Evolutionary conservation across 1,140 invertebrate genomes (phyloP), one percentile per base, ranked within the genome.

Genomic region (Dendroctonus ponderosae): DNA sequence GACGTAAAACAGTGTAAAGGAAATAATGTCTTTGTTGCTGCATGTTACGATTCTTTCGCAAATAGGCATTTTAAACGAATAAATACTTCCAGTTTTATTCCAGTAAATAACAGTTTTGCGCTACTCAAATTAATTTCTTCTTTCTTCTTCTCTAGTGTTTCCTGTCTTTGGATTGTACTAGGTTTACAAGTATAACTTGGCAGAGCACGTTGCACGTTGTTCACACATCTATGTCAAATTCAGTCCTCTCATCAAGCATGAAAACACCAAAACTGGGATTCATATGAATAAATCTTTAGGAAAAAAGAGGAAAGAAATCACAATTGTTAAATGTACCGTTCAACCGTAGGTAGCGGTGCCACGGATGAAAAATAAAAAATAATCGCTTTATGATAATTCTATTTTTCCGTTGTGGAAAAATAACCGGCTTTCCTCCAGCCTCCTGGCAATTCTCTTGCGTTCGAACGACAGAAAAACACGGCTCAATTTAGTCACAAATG

Each of bases 401-500:
- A 46, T 63, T 53, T 63, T 41, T 38, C 42, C 61, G 61, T 44
- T 63, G 51, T 63, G 50, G 61, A 53, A 53, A 54, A 63, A 63
- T 54, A 63, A 53, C 51, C 46, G 15, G 43, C 54, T 60, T 54
- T 42, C 15, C 37, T 41, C 46, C 14, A n/a, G 54, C 54, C 61
- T 52, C 61, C 37, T 15, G 50, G 42, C 54, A 26, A 58, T 43
- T 44, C 54, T 58, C 48, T 46, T 59, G 61, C 61, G 41, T 63
- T 63, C 41, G 42, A 26, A 26, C 12, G 50, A 14, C 40, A 44
- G n/a, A 63, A 63, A 63, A 63, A 63, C 61, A 63, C 41, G 61
- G 61, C 40, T 54, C 61, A 43, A 42, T 63, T 63, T 63, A 63
- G 61, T 63, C 61, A 63, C 61, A 63, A 63, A 63, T 63, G 61